Conservation (phyloP, 2,797 vertebrate species). For the Urocyon cinereoargenteus region DNA sequence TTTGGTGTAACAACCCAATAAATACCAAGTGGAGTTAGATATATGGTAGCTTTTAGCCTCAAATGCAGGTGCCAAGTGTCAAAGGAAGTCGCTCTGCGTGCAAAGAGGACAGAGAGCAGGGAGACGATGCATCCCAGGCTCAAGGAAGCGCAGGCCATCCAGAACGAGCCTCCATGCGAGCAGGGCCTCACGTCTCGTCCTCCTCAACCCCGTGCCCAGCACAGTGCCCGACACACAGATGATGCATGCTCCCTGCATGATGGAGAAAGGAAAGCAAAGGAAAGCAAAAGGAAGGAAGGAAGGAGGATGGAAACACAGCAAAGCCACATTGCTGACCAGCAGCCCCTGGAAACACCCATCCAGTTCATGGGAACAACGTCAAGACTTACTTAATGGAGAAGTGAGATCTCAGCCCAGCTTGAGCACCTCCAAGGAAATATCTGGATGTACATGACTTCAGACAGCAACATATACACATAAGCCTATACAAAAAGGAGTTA, state of each 20-base stretch:
- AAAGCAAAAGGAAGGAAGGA: too few species aligned
- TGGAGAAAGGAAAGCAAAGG: too few species aligned
- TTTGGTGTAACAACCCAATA: conserved; percentile 9
- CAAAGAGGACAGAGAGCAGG: neutral
- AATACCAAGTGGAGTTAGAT: neutral
- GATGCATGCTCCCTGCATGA: neutral
- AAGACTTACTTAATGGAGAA: neutral
- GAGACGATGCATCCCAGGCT: rapidly evolving
- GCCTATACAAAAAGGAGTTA: neutral
- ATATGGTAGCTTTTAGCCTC: neutral
- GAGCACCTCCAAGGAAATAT: neutral
- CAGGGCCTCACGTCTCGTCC: neutral
- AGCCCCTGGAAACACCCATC: neutral
- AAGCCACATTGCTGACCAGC: rapidly evolving
- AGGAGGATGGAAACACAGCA: neutral
- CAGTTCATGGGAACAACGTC: neutral
- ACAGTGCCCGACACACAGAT: neutral
- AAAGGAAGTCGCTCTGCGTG: neutral
- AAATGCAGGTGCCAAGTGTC: neutral
- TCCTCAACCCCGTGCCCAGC: neutral
- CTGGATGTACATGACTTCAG: neutral
- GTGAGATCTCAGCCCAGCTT: neutral
- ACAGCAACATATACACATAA: neutral
- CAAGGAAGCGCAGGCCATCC: neutral
- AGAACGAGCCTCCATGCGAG: neutral